Percentiles rank a stretch among this genome's conserved stretches.
Evolutionary conservation across 2,888 invertebrate species (phyloP).

Genomic region (Caenorhabditis angaria): DNA sequence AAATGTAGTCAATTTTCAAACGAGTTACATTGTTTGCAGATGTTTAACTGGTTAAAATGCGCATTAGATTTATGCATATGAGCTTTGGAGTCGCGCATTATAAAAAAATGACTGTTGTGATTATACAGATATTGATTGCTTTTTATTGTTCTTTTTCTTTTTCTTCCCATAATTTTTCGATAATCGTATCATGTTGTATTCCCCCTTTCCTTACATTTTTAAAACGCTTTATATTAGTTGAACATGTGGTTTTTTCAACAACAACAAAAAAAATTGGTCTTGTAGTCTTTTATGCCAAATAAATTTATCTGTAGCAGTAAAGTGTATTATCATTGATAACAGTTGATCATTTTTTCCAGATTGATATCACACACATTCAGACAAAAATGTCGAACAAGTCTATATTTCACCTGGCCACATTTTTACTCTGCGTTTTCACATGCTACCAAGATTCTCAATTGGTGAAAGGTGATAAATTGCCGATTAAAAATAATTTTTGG

Average conservation of each 20-base stretch:
- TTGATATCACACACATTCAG: slow-evolving; percentile 1
- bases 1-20: slow-evolving; percentile 3
- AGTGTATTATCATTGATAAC: no score
- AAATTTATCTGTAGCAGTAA: no score
- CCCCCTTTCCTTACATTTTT: slow-evolving; percentile 6
- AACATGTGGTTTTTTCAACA: no score
- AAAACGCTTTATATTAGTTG: no score
- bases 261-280: no score
- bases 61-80: slow-evolving; percentile 14
- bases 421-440: slow-evolving; percentile 47
- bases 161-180: not conserved
- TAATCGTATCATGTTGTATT: not conserved
- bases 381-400: slow-evolving; percentile 33
- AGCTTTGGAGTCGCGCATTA: slow-evolving; percentile 28
- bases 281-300: no score
- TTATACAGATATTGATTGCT: not conserved
- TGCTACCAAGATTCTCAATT: slow-evolving; percentile 53
- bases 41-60: slow-evolving; percentile 29
- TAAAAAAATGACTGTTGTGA: slow-evolving; percentile 34
- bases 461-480: slow-evolving; percentile 39
- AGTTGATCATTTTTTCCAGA: no score
- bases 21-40: not conserved
- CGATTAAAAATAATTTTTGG: slow-evolving; percentile 53
- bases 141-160: no score
- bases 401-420: slow-evolving; percentile 50